Evolutionary conservation across 2,888 invertebrate species (phyloP).

Genomic region (Tachina lurida): DNA sequence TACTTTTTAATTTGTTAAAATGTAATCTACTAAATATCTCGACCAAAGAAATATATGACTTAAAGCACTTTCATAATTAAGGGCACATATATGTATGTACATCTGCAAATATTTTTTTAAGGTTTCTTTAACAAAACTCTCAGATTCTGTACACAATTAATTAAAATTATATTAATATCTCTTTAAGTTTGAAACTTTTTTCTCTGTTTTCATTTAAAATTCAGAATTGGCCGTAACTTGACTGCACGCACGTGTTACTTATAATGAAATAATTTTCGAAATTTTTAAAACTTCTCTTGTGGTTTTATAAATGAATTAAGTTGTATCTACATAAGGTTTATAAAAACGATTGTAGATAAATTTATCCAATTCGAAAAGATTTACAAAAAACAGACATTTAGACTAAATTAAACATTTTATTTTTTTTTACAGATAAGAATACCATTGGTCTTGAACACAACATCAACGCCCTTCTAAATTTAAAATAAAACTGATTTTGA

Average conservation of each 20-base stretch:
- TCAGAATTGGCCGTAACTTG: background rate
- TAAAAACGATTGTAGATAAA: background rate
- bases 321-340: background rate
- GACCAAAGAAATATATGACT: no score
- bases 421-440: conserved; percentile 69
- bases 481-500: conserved; percentile 20
- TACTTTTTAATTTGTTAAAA: no score
- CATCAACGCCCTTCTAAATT: conserved; percentile 61
- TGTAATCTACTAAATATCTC: no score
- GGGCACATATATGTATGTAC: no score
- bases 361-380: background rate
- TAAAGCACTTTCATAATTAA: no score
- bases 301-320: background rate
- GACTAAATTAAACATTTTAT: conserved; percentile 50
- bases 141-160: conserved; percentile 34
- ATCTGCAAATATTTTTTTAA: no score
- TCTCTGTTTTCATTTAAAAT: background rate
- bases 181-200: background rate
- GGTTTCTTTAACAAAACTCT: conserved; percentile 15
- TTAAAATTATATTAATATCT: background rate
- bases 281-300: background rate
- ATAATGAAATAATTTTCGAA: background rate
- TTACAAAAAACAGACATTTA: background rate
- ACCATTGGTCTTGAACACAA: conserved; percentile 69
- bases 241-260: background rate